Evolutionary conservation across 2,888 invertebrate genomes (phyloP).

Genomic region (Clunio marinus): DNA sequence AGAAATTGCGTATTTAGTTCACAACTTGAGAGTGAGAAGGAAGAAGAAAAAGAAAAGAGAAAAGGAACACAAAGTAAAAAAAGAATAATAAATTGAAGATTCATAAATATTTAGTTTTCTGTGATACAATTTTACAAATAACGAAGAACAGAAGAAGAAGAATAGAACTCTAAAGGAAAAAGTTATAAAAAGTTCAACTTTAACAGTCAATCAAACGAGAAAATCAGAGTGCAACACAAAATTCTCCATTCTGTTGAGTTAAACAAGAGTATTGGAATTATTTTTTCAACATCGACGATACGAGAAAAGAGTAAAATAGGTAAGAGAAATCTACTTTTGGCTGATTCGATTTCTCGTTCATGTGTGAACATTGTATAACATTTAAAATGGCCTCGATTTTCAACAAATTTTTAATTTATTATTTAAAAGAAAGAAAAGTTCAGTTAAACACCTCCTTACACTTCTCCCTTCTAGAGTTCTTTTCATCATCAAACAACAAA

Average conservation of each 20-base stretch:
- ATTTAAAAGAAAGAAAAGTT: too few species aligned
- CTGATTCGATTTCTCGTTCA: too few species aligned
- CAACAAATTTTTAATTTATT: too few species aligned
- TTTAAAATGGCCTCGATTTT: too few species aligned
- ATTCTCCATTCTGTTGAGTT: neutral
- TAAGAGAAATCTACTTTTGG: neutral
- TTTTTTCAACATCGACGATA: neutral
- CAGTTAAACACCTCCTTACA: too few species aligned
- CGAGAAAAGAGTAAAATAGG: neutral
- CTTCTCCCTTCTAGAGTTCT: too few species aligned
- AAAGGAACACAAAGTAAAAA: constrained; percentile 9
- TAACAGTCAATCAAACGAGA: neutral
- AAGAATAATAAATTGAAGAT: constrained; percentile 16
- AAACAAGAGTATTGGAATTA: neutral
- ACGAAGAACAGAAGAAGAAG: too few species aligned
- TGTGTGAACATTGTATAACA: too few species aligned
- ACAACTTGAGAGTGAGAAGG: neutral
- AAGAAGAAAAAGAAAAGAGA: neutral
- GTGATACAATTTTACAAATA: constrained; percentile 38
- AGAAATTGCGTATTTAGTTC: constrained; percentile 26
- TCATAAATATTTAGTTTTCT: constrained; percentile 38
- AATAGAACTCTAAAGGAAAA: neutral
- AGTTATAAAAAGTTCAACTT: constrained; percentile 19
- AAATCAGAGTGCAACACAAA: neutral
- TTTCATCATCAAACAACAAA: constrained; percentile 18